phyloP scores from a whole-genome alignment of 2,888 invertebrate genomes.

The Melipona beecheii region DNA sequence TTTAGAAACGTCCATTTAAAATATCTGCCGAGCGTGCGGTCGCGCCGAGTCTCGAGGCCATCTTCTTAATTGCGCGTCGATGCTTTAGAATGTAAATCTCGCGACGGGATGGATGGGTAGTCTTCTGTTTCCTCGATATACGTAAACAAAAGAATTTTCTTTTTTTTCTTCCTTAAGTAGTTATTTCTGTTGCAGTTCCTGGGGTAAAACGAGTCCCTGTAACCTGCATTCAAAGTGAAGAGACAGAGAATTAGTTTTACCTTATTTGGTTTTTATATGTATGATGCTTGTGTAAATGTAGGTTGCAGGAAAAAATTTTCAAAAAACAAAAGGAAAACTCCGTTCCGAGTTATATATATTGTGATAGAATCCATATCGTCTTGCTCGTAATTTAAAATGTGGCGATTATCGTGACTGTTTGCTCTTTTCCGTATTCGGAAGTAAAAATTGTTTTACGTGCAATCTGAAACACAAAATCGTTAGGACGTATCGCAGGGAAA shows the following conservation, averaged over 20 bases:
- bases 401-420: neutral
- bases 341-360: neutral
- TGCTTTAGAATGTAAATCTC: conserved; percentile 25
- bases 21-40: conserved; percentile 17
- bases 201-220: too few species aligned
- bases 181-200: too few species aligned
- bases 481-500: neutral
- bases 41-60: neutral
- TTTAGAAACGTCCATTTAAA: conserved; percentile 50
- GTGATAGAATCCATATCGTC: neutral
- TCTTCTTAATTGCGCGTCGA: conserved; percentile 33
- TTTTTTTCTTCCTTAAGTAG: too few species aligned
- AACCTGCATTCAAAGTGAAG: too few species aligned
- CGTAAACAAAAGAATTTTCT: neutral
- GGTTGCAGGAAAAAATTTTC: too few species aligned
- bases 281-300: neutral
- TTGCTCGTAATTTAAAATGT: neutral
- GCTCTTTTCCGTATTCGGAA: neutral
- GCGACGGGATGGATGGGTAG: neutral
- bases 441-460: neutral
- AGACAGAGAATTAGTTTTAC: too few species aligned
- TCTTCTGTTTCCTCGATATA: neutral
- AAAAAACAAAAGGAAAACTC: too few species aligned
- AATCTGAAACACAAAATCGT: neutral
- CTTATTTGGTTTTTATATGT: too few species aligned